phyloP scores from a whole-genome alignment of 2,113 vertebrate genomes.

The Hepsetus odoe region DNA sequence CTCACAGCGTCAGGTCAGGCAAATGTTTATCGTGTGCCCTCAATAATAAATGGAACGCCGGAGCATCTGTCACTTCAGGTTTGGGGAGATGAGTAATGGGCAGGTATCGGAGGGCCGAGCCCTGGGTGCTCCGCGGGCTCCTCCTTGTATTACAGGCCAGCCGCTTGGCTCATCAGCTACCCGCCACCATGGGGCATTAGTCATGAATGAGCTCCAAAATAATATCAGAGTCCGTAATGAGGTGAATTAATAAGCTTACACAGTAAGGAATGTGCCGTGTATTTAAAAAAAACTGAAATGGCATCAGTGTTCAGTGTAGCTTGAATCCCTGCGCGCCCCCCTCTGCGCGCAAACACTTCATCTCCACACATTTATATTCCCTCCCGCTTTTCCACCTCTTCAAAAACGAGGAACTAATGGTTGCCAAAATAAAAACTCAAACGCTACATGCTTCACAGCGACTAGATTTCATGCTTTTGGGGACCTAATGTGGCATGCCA shows the following conservation, averaged over 20 bases:
- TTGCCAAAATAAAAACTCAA: slow-evolving; percentile 28
- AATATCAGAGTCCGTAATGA: slow-evolving; percentile 46
- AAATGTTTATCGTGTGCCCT: slow-evolving; percentile 74
- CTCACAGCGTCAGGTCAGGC: slow-evolving; percentile 66
- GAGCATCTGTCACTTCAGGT: slow-evolving; percentile 68
- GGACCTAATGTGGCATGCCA: slow-evolving; percentile 47
- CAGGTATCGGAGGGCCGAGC: background rate
- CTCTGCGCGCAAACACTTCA: background rate
- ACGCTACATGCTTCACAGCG: slow-evolving; percentile 19
- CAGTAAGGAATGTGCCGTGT: slow-evolving; percentile 28
- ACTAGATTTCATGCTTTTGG: slow-evolving; percentile 33
- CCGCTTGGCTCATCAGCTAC: slow-evolving; percentile 1
- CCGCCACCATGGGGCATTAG: slow-evolving; percentile 25
- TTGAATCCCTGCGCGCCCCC: slow-evolving; percentile 1
- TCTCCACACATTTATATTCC: slow-evolving; percentile 43
- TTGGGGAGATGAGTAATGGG: slow-evolving; percentile 53
- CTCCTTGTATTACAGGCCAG: background rate
- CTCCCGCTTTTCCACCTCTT: slow-evolving; percentile 41
- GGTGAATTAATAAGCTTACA: slow-evolving; percentile 43
- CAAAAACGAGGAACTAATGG: slow-evolving; percentile 40
- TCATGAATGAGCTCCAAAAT: slow-evolving; percentile 36
- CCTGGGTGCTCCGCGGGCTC: slow-evolving; percentile 23
- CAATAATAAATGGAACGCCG: slow-evolving; percentile 72
- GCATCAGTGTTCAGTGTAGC: slow-evolving; percentile 41
- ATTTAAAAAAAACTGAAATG: slow-evolving; percentile 26